Evolutionary conservation across 2,113 vertebrate species (phyloP), one percentile per base, ranked within the genome.

Genomic region (Rhinoderma darwinii): DNA sequence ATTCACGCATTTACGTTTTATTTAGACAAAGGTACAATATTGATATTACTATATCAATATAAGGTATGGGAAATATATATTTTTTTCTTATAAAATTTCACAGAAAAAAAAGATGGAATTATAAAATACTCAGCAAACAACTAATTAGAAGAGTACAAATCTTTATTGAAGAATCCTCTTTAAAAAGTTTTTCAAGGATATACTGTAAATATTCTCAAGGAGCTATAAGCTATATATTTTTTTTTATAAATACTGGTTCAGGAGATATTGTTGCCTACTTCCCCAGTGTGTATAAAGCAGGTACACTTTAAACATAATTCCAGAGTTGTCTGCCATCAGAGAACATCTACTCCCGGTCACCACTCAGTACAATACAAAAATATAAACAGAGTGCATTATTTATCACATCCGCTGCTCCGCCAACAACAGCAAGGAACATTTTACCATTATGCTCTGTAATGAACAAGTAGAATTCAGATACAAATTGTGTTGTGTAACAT

Each of bases 401-500:
- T 37, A 50, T 82, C 35, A 12, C 47, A 83, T 41, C 18, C 51
- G 32, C 59, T 51, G 86, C 63, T 54, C 51, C 44, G 25, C 50
- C 59, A 83, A 11, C 18, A 39, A 50, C 44, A 39, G 54, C 76
- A 84, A 59, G 66, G 22, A 35, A 5, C 27, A 0, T 0, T 25
- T 51, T 30, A 73, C 0, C 74, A 78, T 78, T 77, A 44, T 61
- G 50, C 25, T 32, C 27, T 43, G 15, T 0, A 30, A 72, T 30
- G 41, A 0, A 0, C 7, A 14, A 47, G 17, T 22, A n/a, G 41
- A 84, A 68, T 41, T 73, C n/a, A 35, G 27, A 0, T 74, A 39
- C n/a, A 3, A 32, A 43, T n/a, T 83, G 73, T 78, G 68, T 61
- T 3, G 51, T 61, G 7, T 22, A 9, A 70, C 51, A 68, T 35